Base-by-base conservation (phyloP, 2,113 vertebrate species). In the Meriones unguiculatus region DNA sequence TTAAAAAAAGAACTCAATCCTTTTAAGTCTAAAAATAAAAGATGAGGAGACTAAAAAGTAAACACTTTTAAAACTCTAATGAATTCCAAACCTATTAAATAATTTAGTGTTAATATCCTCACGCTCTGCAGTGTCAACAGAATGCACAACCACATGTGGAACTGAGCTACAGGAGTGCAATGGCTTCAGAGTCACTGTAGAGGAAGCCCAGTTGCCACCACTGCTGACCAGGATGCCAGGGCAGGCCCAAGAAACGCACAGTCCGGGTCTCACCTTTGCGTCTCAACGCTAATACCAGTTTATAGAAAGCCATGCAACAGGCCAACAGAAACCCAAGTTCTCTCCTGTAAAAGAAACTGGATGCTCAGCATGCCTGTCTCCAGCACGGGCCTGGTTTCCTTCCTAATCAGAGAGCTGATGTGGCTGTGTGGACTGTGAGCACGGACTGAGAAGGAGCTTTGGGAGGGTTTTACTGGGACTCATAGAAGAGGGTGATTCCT, bases 71-170 rank as follows among this genome's bases (percentile, higher is more conserved):
- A 54, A 17, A 8, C 59, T 91, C 80, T 15, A 91, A 94, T 67
- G 46, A 86, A 88, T 95, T 80, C 85, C 41, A 95, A 97, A 95
- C 4, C 15, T 69, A 54, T 57, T 76, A 28, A 90, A 64, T 54
- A 93, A 70, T 87, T 95, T 97, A 98, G 98, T 97, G 96, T 97
- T 87, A 93, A 95, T 4, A 91, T 50, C 70, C 32, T 90, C 87
- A 69, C 84, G 75, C 89, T 92, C 64, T 86, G 70, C 38, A 91
- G 62, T 15, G 77, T 41, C 69, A 59, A 59, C 57, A 59, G 54
- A 75, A 72, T 30, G 64, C 57, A 93, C 30, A 85, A 15, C 76
- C 32, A 93, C 17, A 54, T 22, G 92, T 32, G 32, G 62, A n/a
- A 87, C 59, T 64, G 64, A 73, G 52, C 3, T 41, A 75, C 57